Conservation (phyloP, 1,140 invertebrate species). For the Ruditapes philippinarum region DNA sequence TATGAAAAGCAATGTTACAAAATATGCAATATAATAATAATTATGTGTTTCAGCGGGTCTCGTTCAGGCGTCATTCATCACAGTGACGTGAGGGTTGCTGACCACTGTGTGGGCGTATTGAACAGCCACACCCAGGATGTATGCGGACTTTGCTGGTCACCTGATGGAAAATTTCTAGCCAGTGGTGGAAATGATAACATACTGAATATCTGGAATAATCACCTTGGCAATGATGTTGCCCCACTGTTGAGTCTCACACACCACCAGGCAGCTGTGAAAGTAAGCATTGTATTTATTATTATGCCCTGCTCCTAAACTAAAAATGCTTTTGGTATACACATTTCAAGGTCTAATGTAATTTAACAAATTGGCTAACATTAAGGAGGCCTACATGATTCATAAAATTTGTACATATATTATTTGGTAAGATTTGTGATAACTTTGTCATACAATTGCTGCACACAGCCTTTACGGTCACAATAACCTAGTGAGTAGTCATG, state of each 20-base stretch:
- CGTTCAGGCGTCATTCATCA: conserved; percentile 96
- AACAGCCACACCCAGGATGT: conserved; percentile 94
- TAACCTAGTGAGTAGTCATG: no score
- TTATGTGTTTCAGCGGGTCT: conserved; percentile 93
- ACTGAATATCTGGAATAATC: conserved; percentile 94
- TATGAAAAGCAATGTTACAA: no score
- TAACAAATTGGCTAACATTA: no score
- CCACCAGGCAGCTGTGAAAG: conserved; percentile 88
- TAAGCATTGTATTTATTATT: conserved; percentile 70
- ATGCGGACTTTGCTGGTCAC: conserved; percentile 98
- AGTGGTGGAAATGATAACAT: conserved; percentile 98
- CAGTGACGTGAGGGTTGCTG: conserved; percentile 96
- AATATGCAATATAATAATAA: no score
- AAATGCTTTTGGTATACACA: no score
- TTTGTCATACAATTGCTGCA: no score
- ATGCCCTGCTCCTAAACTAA: no score
- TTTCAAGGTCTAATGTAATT: no score
- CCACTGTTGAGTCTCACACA: conserved; percentile 79
- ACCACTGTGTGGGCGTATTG: conserved; percentile 93
- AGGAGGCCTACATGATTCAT: no score
- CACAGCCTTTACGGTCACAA: no score
- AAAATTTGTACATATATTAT: no score
- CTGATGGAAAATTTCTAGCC: conserved; percentile 95
- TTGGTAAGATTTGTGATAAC: no score
- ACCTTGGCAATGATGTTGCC: conserved; percentile 62